Evolutionary conservation across 2,797 vertebrate species (phyloP).

Genomic region (Platyrinchus mystaceus): DNA sequence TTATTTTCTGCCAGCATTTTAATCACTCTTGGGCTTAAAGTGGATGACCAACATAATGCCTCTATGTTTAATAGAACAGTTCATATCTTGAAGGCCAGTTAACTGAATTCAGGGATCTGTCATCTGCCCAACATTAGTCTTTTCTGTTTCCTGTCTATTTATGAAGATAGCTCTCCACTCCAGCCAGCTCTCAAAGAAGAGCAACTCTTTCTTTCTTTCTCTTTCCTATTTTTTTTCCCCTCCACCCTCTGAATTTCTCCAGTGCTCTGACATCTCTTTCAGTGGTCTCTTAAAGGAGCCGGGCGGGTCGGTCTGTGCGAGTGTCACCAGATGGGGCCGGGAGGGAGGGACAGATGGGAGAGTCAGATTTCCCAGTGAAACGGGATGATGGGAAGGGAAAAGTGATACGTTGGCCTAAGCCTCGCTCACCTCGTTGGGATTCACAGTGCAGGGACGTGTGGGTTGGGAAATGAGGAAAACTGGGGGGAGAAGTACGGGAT

Average conservation of each 20-base stretch:
- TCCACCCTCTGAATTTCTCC: not conserved
- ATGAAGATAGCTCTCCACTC: constrained; percentile 75
- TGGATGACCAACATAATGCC: constrained; percentile 88
- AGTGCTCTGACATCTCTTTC: not conserved
- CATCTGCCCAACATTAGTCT: constrained; percentile 91
- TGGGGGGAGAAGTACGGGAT: not conserved
- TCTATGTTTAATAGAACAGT: constrained; percentile 89
- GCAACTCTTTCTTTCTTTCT: constrained; percentile 4
- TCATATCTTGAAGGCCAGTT: constrained; percentile 87
- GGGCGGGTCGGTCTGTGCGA: not conserved
- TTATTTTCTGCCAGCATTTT: constrained; percentile 91
- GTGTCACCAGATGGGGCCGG: not conserved
- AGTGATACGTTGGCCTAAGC: not conserved
- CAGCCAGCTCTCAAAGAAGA: constrained; percentile 67
- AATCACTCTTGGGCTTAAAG: constrained; percentile 88
- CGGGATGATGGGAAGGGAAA: not conserved
- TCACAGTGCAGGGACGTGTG: not conserved
- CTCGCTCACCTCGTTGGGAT: not conserved
- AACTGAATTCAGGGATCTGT: constrained; percentile 90
- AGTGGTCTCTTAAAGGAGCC: constrained; percentile 21
- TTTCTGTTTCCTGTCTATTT: constrained; percentile 82
- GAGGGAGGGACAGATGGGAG: not conserved
- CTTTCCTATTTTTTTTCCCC: not conserved
- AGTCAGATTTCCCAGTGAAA: not conserved
- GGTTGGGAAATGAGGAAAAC: not conserved